phyloP scores from a whole-genome alignment of 2,113 vertebrate genomes.

The Hypanus sabinus region DNA sequence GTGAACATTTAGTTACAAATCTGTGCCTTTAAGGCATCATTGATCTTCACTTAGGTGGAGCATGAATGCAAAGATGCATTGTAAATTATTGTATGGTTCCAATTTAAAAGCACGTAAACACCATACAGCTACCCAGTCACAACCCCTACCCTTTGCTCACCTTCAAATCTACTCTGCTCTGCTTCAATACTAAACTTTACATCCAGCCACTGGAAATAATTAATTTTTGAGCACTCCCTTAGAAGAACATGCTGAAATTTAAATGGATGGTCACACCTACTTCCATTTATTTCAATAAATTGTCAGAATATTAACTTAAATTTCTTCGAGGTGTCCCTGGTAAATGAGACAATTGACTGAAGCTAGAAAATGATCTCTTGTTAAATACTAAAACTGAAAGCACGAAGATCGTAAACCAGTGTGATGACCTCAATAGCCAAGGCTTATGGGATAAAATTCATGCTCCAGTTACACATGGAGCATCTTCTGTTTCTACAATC shows the following conservation, averaged over 20 bases:
- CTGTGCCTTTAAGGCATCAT: neutral
- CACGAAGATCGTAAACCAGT: neutral
- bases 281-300: neutral
- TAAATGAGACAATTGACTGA: neutral
- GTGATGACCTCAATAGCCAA: neutral
- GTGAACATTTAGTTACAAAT: neutral
- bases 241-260: neutral
- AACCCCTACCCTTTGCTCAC: neutral
- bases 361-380: neutral
- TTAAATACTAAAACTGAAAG: neutral
- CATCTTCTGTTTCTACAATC: slow-evolving; percentile 3
- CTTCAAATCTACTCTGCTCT: neutral
- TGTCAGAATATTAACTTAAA: neutral
- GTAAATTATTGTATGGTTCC: neutral
- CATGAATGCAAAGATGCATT: neutral
- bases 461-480: slow-evolving; percentile 1
- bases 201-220: neutral
- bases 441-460: neutral
- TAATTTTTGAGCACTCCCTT: neutral
- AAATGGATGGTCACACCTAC: neutral
- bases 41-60: neutral
- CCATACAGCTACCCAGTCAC: too few relatives aligned
- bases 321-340: neutral
- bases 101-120: neutral
- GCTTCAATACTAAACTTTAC: neutral